Evolutionary conservation across 92 coral and sea anemone genomes (phyloP).

Genomic region (Epizoanthus stellaris): DNA sequence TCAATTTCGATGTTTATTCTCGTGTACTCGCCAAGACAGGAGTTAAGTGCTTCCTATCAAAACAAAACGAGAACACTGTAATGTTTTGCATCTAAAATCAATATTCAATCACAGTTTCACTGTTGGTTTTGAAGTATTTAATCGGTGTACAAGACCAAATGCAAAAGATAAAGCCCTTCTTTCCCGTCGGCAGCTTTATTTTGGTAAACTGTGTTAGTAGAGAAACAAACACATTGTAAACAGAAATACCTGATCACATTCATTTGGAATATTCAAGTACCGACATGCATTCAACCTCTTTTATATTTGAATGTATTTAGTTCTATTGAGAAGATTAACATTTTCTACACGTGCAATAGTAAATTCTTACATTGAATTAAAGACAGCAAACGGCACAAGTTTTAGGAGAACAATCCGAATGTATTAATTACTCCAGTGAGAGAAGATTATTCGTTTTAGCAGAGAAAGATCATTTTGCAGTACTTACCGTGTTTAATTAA

Average conservation of each 20-base stretch:
- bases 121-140: conserved; percentile 4
- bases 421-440: conserved; percentile 12
- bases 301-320: not conserved
- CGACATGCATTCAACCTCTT: not conserved
- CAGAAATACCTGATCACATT: conserved; percentile 5
- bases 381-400: not conserved
- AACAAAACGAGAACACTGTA: conserved; percentile 4
- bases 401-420: not conserved
- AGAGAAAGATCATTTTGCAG: conserved; percentile 21
- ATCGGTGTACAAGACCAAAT: conserved; percentile 16
- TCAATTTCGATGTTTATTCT: conserved; percentile 13
- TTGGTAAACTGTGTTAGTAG: conserved; percentile 8
- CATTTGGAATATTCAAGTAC: conserved; percentile 11
- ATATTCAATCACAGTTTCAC: conserved; percentile 9
- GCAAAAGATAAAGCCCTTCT: not conserved
- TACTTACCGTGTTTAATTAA: conserved; percentile 39
- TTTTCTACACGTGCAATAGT: not conserved
- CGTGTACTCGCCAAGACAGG: not conserved
- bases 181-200: conserved; percentile 14
- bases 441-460: conserved; percentile 20
- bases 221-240: not conserved
- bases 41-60: conserved; percentile 27
- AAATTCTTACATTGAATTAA: conserved; percentile 10
- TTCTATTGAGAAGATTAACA: not conserved
- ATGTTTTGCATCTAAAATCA: not conserved